A percentile compares a stretch with the other conserved stretches of the same genome.
These are phyloP conservation scores for Zaprionus taronus DNA, from an alignment of 1,140 invertebrate species.

Conservation along the genomic window DNA sequence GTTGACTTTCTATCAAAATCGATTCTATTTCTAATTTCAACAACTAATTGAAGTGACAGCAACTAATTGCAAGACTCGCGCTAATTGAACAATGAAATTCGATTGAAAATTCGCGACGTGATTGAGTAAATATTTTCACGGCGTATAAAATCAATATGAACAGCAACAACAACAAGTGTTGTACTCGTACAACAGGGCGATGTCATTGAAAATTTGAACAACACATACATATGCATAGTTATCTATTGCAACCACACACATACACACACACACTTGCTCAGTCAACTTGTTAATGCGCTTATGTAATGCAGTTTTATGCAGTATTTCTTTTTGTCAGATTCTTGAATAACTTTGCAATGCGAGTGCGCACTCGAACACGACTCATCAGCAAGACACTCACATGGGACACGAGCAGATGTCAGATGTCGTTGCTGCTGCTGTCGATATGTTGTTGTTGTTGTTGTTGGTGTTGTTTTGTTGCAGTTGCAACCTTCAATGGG, in stretches of 20 bases:
- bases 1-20: background rate
- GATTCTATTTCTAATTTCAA: conserved; percentile 1
- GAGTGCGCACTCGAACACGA: conserved; percentile 57
- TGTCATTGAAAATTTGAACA: conserved; percentile 40
- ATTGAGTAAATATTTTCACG: conserved; percentile 46
- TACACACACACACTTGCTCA: background rate
- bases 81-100: conserved; percentile 76
- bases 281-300: conserved; percentile 41
- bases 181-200: conserved; percentile 32
- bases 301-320: conserved; percentile 42
- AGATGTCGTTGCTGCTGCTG: conserved; percentile 38
- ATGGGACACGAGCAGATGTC: conserved; percentile 57
- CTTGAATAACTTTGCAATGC: conserved; percentile 49
- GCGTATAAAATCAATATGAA: conserved; percentile 60
- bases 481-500: conserved; percentile 67
- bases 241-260: conserved; percentile 36
- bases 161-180: background rate
- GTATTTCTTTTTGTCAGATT: conserved; percentile 13
- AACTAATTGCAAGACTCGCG: conserved; percentile 12
- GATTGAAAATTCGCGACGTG: conserved; percentile 62
- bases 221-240: conserved; percentile 21
- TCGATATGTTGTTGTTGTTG: conserved; percentile 31
- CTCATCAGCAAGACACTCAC: conserved; percentile 56
- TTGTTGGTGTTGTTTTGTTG: conserved; percentile 24
- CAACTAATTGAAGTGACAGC: conserved; percentile 17